Conservation (phyloP, 2,113 vertebrate species). For the Phaetusa simplex region DNA sequence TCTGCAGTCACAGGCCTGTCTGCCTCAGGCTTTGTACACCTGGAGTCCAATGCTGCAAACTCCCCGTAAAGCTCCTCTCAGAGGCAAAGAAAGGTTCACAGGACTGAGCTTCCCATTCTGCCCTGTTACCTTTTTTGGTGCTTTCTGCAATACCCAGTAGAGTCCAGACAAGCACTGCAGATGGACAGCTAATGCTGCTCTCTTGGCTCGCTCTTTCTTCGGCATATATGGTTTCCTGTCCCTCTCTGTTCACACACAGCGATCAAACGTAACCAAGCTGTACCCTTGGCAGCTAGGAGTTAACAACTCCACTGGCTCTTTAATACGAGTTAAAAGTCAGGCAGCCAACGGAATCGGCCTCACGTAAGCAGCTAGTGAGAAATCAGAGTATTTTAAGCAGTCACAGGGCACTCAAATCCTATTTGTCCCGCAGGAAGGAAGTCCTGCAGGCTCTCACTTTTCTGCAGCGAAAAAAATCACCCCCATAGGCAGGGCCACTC, state of each 20-base stretch:
- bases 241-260: neutral
- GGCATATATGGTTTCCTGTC: neutral
- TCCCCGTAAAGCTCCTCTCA: neutral
- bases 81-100: neutral
- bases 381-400: neutral
- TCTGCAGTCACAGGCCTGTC: neutral
- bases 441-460: neutral
- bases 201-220: neutral
- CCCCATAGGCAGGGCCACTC: neutral
- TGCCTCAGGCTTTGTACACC: constrained; percentile 32
- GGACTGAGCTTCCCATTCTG: neutral
- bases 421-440: neutral
- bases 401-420: neutral
- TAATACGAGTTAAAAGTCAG: neutral
- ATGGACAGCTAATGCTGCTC: neutral
- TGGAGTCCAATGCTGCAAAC: constrained; percentile 23
- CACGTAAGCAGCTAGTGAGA: neutral
- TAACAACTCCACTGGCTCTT: neutral
- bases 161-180: neutral
- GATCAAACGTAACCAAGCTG: neutral
- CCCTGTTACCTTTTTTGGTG: constrained; percentile 25
- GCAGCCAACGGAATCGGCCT: neutral
- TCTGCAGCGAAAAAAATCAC: neutral
- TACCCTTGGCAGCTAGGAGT: neutral
- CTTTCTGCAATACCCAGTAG: neutral